phyloP scores from a whole-genome alignment of 2,113 vertebrate genomes.

The Thymallus thymallus region DNA sequence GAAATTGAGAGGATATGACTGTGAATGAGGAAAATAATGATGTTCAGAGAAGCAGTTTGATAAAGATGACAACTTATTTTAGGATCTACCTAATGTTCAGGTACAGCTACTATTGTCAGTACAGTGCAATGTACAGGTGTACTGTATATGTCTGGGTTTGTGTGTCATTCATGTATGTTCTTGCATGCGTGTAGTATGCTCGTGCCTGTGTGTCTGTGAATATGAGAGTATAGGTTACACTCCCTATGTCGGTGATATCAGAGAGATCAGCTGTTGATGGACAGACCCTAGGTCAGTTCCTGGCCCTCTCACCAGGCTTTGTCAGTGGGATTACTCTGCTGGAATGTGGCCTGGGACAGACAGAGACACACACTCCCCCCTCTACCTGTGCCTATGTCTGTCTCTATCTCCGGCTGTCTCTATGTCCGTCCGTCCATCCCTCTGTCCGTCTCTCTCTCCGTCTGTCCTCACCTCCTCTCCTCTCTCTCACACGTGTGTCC shows the following conservation, averaged over 20 bases:
- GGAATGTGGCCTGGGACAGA: slow-evolving; percentile 66
- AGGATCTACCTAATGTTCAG: not conserved
- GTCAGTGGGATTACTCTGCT: slow-evolving; percentile 48
- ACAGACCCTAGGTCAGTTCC: slow-evolving; percentile 65
- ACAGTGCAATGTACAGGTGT: not conserved
- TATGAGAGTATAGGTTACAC: slow-evolving; percentile 35
- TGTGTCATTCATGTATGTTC: slow-evolving; percentile 28
- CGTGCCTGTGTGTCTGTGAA: not conserved
- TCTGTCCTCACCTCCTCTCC: too few species aligned
- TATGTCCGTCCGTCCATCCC: not conserved
- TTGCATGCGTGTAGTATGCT: not conserved
- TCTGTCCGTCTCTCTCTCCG: not conserved
- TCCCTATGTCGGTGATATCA: slow-evolving; percentile 48
- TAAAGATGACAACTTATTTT: not conserved
- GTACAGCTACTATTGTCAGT: not conserved
- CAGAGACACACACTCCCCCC: slow-evolving; percentile 39
- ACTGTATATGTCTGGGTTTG: slow-evolving; percentile 23
- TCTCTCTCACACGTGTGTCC: too few species aligned
- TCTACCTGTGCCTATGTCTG: not conserved
- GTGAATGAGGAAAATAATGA: not conserved
- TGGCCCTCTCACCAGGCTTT: slow-evolving; percentile 69
- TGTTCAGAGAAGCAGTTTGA: not conserved
- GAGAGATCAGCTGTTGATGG: slow-evolving; percentile 67
- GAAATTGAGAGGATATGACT: not conserved
- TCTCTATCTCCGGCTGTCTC: not conserved